A percentile compares a stretch with the other conserved stretches of the same genome.
phyloP scores from a whole-genome alignment of 2,113 vertebrate species.

The Myotis lucifugus region DNA sequence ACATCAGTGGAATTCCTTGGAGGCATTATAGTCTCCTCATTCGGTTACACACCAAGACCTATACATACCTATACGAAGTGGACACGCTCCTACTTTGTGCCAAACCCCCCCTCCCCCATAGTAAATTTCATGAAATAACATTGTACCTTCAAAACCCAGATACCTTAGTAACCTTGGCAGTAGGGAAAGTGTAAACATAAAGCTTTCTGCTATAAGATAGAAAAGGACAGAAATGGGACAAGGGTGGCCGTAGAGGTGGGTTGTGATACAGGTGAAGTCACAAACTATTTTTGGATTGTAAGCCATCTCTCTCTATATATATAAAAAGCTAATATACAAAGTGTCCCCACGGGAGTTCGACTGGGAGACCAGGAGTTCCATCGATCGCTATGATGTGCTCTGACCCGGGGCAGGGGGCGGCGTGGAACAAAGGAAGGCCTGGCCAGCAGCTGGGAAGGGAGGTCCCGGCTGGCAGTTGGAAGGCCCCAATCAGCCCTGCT shows the following conservation, averaged over 20 bases:
- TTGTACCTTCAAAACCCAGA: background rate
- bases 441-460: no score
- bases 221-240: background rate
- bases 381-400: no score
- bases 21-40: background rate
- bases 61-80: background rate
- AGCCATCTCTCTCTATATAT: background rate
- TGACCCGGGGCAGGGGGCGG: no score
- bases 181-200: background rate
- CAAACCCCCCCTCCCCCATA: background rate
- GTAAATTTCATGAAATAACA: background rate
- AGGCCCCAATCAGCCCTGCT: no score
- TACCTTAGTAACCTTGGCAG: background rate
- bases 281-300: background rate
- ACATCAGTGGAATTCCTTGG: constrained; percentile 29
- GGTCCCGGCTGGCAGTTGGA: no score
- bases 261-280: background rate
- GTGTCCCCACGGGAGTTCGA: no score
- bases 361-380: no score
- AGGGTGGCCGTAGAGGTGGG: background rate
- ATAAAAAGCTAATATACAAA: no score
- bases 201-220: background rate
- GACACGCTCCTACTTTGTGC: background rate
- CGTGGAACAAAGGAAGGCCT: no score
- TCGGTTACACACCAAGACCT: background rate